A percentile compares a stretch with the other conserved stretches of the same genome.
Conservation (phyloP, 2,113 vertebrate species). For the Phylloscopus whistleri region DNA sequence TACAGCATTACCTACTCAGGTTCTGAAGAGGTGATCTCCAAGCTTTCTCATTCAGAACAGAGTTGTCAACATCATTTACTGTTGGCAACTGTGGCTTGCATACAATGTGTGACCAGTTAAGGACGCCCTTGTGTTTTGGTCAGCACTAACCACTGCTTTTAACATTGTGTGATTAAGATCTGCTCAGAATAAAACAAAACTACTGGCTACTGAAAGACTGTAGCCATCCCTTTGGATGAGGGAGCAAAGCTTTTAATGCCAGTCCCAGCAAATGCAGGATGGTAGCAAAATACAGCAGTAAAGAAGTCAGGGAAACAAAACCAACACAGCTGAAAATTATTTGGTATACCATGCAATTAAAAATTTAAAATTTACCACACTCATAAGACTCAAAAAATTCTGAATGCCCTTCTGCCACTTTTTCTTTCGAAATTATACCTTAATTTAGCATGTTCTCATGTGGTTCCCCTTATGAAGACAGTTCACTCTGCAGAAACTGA, state of each 20-base stretch:
- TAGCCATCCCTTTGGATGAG: not conserved
- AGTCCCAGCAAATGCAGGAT: not conserved
- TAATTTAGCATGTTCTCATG: not conserved
- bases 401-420: not conserved
- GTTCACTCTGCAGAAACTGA: not conserved
- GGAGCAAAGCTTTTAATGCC: not conserved
- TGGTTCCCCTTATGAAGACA: not conserved
- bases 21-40: not conserved
- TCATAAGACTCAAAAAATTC: fast-evolving
- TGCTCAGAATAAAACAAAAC: not conserved
- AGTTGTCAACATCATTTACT: not conserved
- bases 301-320: fast-evolving
- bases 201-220: not conserved
- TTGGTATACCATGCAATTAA: not conserved
- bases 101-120: fast-evolving
- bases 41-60: not conserved
- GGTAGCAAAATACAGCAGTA: not conserved
- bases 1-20: not conserved
- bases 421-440: not conserved
- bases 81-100: not conserved
- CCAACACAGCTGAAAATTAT: not conserved
- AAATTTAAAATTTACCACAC: not conserved
- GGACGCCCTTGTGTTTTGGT: not conserved
- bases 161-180: not conserved
- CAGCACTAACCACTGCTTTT: not conserved